Conservation (phyloP, 2,113 vertebrate species). For the Hypomesus transpacificus region DNA sequence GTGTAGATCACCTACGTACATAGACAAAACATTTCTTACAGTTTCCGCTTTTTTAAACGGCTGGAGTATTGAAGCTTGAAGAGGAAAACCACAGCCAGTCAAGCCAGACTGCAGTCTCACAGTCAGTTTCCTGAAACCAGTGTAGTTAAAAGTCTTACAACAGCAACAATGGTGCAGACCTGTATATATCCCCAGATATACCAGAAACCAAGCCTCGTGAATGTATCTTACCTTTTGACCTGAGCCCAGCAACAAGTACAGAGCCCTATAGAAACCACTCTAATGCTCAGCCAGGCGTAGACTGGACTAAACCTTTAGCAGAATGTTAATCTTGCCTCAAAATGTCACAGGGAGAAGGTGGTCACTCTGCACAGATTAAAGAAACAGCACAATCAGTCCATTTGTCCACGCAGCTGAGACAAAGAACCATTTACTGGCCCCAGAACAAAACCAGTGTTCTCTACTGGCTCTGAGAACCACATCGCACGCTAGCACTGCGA, state of each 20-base stretch:
- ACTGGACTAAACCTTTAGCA: constrained; percentile 50
- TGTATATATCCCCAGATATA: too few species aligned
- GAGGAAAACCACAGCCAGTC: too few species aligned
- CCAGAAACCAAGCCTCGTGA: too few species aligned
- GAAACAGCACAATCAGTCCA: constrained; percentile 72
- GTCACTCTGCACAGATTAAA: constrained; percentile 82
- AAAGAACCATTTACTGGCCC: constrained; percentile 80
- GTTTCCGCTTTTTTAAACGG: too few species aligned
- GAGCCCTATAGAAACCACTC: not conserved
- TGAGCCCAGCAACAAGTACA: not conserved
- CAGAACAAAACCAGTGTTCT: constrained; percentile 80
- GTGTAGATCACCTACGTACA: too few species aligned
- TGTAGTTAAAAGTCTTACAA: too few species aligned
- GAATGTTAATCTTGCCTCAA: constrained; percentile 84
- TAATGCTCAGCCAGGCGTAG: not conserved
- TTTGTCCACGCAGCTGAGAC: constrained; percentile 75
- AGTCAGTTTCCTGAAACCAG: too few species aligned
- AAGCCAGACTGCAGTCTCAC: too few species aligned
- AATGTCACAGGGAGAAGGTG: constrained; percentile 63
- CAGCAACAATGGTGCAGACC: too few species aligned
- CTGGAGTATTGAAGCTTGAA: too few species aligned
- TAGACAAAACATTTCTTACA: too few species aligned
- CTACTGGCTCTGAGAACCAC: constrained; percentile 65
- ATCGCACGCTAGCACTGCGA: constrained; percentile 67
- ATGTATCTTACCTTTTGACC: too few species aligned